Evolutionary conservation across 1,140 invertebrate species (phyloP).

Genomic region (Drosophila melanica): DNA sequence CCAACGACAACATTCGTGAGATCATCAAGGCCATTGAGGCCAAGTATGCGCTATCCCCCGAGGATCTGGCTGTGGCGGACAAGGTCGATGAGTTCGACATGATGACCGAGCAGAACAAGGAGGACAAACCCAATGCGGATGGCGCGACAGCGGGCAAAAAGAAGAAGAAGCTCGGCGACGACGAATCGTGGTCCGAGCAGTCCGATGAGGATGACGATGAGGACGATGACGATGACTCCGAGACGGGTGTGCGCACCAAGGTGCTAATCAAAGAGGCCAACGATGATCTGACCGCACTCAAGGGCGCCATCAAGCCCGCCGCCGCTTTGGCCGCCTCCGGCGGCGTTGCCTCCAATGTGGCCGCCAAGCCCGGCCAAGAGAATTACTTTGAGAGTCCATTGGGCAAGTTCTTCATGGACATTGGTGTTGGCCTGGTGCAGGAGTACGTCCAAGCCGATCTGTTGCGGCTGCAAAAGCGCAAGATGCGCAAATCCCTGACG

Average conservation of each 20-base stretch:
- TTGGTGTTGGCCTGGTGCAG: slow-evolving; percentile 95
- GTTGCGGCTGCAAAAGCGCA: slow-evolving; percentile 93
- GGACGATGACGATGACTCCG: slow-evolving; percentile 85
- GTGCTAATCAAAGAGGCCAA: slow-evolving; percentile 86
- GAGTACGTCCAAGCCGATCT: slow-evolving; percentile 97
- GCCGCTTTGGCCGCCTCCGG: slow-evolving; percentile 78
- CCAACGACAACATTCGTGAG: slow-evolving; percentile 90
- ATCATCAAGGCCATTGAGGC: slow-evolving; percentile 89
- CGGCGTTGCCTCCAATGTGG: slow-evolving; percentile 41
- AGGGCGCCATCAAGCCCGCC: slow-evolving; percentile 85
- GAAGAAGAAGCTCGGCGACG: slow-evolving; percentile 78
- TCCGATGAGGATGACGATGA: slow-evolving; percentile 85
- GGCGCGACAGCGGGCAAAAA: slow-evolving; percentile 75
- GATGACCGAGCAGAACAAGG: slow-evolving; percentile 80
- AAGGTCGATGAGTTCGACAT: slow-evolving; percentile 83
- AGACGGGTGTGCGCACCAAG: slow-evolving; percentile 85
- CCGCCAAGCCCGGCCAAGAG: slow-evolving; percentile 67
- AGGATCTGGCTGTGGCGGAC: slow-evolving; percentile 83
- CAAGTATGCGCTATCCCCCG: slow-evolving; percentile 86
- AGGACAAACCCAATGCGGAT: slow-evolving; percentile 62
- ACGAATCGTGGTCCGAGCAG: slow-evolving; percentile 84
- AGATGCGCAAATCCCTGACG: slow-evolving; percentile 87
- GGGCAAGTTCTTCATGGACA: slow-evolving; percentile 96
- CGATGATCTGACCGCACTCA: slow-evolving; percentile 85
- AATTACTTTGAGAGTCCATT: slow-evolving; percentile 93